phyloP scores from a whole-genome alignment of 1,140 invertebrate species.

The Drosophila chauvacae region DNA sequence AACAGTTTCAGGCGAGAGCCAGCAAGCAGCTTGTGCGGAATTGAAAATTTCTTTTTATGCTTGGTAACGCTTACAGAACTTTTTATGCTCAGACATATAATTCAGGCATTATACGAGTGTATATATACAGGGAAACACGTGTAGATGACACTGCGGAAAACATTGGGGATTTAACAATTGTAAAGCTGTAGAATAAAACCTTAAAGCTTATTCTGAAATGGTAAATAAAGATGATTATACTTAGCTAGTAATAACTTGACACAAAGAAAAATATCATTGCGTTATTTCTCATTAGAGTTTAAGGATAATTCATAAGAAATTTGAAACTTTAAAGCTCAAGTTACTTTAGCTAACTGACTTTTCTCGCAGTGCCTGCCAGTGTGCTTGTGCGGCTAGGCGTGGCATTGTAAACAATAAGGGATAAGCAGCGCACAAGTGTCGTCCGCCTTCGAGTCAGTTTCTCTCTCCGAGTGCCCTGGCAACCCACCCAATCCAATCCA shows the following conservation, averaged over 20 bases:
- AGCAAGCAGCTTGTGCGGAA: conserved; percentile 38
- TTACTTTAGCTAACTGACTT: background rate
- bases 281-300: too few relatives aligned
- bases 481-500: conserved; percentile 20
- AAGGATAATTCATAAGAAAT: too few relatives aligned
- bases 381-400: conserved; percentile 59
- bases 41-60: conserved; percentile 76
- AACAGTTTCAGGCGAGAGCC: conserved; percentile 16
- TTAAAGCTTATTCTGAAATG: too few relatives aligned
- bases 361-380: conserved; percentile 18
- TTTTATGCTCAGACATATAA: conserved; percentile 76
- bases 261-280: too few relatives aligned
- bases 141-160: conserved; percentile 11
- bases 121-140: conserved; percentile 12
- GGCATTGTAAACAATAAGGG: conserved; percentile 77
- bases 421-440: conserved; percentile 80
- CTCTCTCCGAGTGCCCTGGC: conserved; percentile 13
- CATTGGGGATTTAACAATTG: background rate
- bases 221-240: too few relatives aligned
- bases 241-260: too few relatives aligned
- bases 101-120: conserved; percentile 56
- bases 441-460: conserved; percentile 51
- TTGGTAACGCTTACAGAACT: conserved; percentile 61
- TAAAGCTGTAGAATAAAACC: too few relatives aligned
- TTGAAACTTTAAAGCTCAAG: too few relatives aligned